Percentiles rank a stretch among this genome's conserved stretches.
Conservation (phyloP, 2,797 vertebrate genomes). For the Poliocrania exsul region DNA sequence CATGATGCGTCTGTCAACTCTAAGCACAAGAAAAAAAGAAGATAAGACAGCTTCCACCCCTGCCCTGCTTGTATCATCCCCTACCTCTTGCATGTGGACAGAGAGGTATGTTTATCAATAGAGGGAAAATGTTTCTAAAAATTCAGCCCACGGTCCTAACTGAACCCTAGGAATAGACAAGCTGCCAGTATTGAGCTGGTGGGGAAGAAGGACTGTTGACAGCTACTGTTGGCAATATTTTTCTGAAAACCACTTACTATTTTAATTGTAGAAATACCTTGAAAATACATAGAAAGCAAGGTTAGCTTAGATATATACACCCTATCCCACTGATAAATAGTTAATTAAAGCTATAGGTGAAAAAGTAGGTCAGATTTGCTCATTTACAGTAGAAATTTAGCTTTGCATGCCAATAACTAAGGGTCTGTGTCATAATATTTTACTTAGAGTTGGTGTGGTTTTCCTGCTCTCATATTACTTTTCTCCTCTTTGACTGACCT, state of each 20-base stretch:
- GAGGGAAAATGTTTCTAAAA: background rate
- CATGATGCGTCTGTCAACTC: accelerated
- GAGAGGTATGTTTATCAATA: background rate
- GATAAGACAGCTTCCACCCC: background rate
- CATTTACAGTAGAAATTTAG: background rate
- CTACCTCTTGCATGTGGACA: background rate
- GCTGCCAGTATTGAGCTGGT: background rate
- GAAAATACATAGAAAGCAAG: background rate
- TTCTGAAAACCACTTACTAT: background rate
- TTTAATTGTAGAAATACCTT: background rate
- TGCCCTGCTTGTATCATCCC: background rate
- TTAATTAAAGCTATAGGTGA: background rate
- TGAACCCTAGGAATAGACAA: background rate
- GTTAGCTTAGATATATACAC: background rate
- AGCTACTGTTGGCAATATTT: background rate
- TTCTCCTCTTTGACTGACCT: background rate
- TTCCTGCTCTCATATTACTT: background rate
- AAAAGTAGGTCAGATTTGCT: background rate
- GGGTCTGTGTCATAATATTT: background rate
- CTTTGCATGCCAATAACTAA: background rate
- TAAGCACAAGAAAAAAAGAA: background rate
- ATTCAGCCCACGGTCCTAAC: background rate
- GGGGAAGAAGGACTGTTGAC: background rate
- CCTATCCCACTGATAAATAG: background rate
- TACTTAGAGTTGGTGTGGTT: background rate